Evolutionary conservation across 2,113 vertebrate genomes (phyloP).

Genomic region (Mobula birostris): DNA sequence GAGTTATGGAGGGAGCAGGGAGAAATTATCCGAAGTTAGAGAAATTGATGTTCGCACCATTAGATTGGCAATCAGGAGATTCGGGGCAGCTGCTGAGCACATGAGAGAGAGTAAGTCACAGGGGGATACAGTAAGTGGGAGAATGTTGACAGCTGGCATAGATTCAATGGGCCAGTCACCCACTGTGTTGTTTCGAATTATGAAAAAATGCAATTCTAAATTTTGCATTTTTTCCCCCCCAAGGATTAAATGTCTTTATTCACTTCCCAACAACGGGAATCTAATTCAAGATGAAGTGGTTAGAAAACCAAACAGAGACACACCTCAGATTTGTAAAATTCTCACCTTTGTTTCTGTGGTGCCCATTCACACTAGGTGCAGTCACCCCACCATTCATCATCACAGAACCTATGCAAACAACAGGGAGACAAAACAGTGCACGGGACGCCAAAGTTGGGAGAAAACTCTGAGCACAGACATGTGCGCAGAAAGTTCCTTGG

Average conservation of each 20-base stretch:
- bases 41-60: too few relatives aligned
- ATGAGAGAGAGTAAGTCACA: too few relatives aligned
- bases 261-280: background rate
- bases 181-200: too few relatives aligned
- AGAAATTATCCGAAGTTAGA: too few relatives aligned
- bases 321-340: background rate
- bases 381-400: conserved; percentile 56
- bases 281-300: background rate
- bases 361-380: conserved; percentile 82
- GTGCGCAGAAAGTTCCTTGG: background rate
- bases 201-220: too few relatives aligned
- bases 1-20: too few relatives aligned
- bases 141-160: too few relatives aligned
- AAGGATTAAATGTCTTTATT: background rate
- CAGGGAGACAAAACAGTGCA: conserved; percentile 54
- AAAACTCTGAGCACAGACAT: conserved; percentile 6
- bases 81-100: too few relatives aligned
- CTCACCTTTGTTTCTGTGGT: conserved; percentile 99
- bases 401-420: conserved; percentile 59
- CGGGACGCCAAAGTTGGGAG: conserved; percentile 50
- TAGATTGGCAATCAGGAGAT: too few relatives aligned
- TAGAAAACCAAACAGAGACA: background rate
- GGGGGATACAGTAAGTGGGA: too few relatives aligned
- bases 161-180: too few relatives aligned
- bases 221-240: too few relatives aligned